Conservation (phyloP, 2,113 vertebrate genomes). For the Thinocorus orbignyianus region DNA sequence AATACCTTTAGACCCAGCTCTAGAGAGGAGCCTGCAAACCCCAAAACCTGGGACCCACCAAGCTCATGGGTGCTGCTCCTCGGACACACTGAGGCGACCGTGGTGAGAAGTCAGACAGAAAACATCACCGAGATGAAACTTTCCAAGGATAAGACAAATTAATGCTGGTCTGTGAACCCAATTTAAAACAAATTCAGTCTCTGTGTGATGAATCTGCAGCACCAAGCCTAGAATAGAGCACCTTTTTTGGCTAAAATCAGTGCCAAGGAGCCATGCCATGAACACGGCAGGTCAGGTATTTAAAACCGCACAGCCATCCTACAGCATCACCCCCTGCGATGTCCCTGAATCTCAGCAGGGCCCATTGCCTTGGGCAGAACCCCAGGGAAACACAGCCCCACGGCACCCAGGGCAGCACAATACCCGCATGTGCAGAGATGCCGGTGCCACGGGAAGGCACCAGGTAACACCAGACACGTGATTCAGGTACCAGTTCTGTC, state of each 20-base stretch:
- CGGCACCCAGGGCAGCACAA: rapidly evolving
- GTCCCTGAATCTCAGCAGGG: not conserved
- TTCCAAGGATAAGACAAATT: not conserved
- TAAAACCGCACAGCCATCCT: not conserved
- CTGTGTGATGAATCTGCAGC: not conserved
- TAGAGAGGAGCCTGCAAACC: not conserved
- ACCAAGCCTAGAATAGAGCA: not conserved
- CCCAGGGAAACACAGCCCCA: rapidly evolving
- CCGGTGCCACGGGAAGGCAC: rapidly evolving
- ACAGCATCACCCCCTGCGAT: not conserved
- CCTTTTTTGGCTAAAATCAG: not conserved
- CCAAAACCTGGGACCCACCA: not conserved
- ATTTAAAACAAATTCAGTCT: too few species aligned
- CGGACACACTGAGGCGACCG: not conserved
- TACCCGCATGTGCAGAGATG: rapidly evolving
- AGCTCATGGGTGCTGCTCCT: not conserved
- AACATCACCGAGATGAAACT: not conserved
- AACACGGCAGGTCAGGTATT: not conserved
- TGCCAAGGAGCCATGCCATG: not conserved
- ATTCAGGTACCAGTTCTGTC: not conserved
- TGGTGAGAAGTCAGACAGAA: not conserved
- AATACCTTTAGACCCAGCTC: not conserved
- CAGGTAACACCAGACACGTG: not conserved
- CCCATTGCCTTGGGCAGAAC: not conserved
- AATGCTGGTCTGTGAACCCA: not conserved